Base-by-base conservation (phyloP, 2,888 invertebrate species). In the Spatulosminthurus flaviceps region DNA sequence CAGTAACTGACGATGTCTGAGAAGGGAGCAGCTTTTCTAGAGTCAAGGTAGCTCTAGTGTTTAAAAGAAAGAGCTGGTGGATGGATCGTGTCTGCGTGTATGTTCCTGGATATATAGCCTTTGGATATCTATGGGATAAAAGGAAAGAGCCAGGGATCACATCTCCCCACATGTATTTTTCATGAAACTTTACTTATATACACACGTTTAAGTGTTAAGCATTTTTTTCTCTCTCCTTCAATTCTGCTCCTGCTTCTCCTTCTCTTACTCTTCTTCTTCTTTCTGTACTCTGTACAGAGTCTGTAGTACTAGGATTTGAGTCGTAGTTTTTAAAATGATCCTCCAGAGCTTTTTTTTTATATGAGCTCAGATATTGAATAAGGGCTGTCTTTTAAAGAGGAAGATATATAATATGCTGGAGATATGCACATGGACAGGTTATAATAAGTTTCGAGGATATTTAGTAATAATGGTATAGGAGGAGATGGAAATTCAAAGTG, bases 1-100 rank as follows among this genome's bases (percentile, higher is more conserved):
- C 64, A 64, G 26, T 24, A 64, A 64, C 64, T 64, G 64, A 22
- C 22, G 64, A 64, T 64, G 64, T 64, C 64, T 64, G 64, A 21
- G 64, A 64, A n/a, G 26, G 64, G 64, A 64, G 64, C 64, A 64
- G 64, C 11, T n/a, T n/a, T n/a, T n/a, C n/a, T n/a, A n/a, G 24
- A 64, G 64, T 64, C 64, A 64, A 64, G 64, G 64, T 64, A 64
- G 64, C 26, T 61, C 7, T 51, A 51, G 51, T 51, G n/a, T 51
- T 13, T n/a, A 19, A 51, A 19, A 51, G n/a, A n/a, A n/a, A n/a
- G n/a, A n/a, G 51, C 51, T 51, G 51, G 51, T 51, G 2, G 5
- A 19, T 51, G 41, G 9, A 41, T 41, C 9, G 41, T 9, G 41
- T 9, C 7, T 41, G 13, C 41, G 13, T 41, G 9, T 13, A 41